Conservation (phyloP, 2,888 invertebrate species). For the Lithophane socia region DNA sequence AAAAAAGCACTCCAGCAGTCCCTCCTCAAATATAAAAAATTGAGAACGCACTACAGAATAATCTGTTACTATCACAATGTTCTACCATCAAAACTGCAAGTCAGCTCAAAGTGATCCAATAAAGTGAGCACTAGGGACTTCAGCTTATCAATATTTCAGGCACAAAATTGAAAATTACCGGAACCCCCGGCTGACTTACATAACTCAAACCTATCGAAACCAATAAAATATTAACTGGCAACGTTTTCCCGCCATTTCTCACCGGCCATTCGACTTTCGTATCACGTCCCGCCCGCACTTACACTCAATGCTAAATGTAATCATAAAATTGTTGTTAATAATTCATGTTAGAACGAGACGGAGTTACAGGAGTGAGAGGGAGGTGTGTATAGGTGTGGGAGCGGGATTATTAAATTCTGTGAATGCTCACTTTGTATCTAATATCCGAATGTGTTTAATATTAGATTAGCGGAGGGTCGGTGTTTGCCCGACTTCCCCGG, state of each 20-base stretch:
- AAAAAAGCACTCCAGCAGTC: neutral
- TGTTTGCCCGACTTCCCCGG: conserved; percentile 75
- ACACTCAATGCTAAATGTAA: conserved; percentile 88
- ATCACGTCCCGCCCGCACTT: conserved; percentile 87
- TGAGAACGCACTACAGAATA: conserved; percentile 6
- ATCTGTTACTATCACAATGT: conserved; percentile 21
- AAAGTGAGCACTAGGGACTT: conserved; percentile 69
- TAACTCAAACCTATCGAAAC: conserved; percentile 89
- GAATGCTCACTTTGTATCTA: conserved; percentile 90
- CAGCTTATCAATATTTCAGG: conserved; percentile 88
- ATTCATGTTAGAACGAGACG: conserved; percentile 82
- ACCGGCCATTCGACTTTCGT: conserved; percentile 84
- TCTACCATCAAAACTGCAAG: conserved; percentile 56
- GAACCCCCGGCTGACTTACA: conserved; percentile 80
- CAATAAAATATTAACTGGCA: conserved; percentile 89
- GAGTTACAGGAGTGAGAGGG: conserved; percentile 68
- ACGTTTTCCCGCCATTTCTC: conserved; percentile 88
- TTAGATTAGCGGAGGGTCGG: conserved; percentile 87
- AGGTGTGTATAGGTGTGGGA: conserved; percentile 77
- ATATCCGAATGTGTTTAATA: conserved; percentile 90
- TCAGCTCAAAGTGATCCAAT: conserved; percentile 66
- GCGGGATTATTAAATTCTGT: conserved; percentile 89
- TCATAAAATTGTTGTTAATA: conserved; percentile 91
- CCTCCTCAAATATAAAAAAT: conserved; percentile 13
- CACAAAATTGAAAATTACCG: conserved; percentile 89